Base-by-base conservation (phyloP, 2,113 vertebrate genomes). In the Carassius auratus region DNA sequence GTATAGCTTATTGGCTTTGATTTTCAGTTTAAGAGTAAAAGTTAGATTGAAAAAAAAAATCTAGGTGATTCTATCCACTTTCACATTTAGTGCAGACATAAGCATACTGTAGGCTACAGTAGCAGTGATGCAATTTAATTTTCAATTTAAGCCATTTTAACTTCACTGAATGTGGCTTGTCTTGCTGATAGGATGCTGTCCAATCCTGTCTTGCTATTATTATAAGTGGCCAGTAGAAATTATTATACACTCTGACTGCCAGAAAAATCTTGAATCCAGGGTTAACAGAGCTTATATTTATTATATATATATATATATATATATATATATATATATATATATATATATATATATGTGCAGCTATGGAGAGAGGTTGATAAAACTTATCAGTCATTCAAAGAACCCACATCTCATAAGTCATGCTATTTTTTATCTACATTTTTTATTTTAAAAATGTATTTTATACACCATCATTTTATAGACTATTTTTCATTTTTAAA, bases 231-330 rank as follows among this genome's bases (percentile, higher is more conserved):
- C 71, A 48, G 48, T 45, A 12, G n/a, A n/a, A 75, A 48, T 26
- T 42, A 75, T 48, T 13, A 75, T 23, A 75, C 42, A 48, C 21
- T 23, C 42, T 75, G 21, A 75, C 71, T 48, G 69, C 33, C 19
- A 45, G 26, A n/a, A 73, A 73, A 42, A 19, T 42, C 15, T 23
- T 5, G 61, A 64, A n/a, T 13, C 19, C 71, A 48, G 26, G 26
- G 26, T 75, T 75, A 48, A 48, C 36, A 23, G 71, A 74, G 42
- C 71, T 75, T 48, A 75, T 48, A 48, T 75, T 71, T 75, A 26
- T 26, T n/a, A n/a, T n/a, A n/a, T n/a, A n/a, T n/a, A n/a, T n/a
- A n/a, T n/a, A n/a, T n/a, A n/a, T n/a, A n/a, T n/a, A n/a, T n/a
- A n/a, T n/a, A n/a, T n/a, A n/a, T n/a, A n/a, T n/a, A n/a, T n/a